Evolutionary conservation across 1,140 invertebrate species (phyloP).

Genomic region (Tetramorium simillimum): DNA sequence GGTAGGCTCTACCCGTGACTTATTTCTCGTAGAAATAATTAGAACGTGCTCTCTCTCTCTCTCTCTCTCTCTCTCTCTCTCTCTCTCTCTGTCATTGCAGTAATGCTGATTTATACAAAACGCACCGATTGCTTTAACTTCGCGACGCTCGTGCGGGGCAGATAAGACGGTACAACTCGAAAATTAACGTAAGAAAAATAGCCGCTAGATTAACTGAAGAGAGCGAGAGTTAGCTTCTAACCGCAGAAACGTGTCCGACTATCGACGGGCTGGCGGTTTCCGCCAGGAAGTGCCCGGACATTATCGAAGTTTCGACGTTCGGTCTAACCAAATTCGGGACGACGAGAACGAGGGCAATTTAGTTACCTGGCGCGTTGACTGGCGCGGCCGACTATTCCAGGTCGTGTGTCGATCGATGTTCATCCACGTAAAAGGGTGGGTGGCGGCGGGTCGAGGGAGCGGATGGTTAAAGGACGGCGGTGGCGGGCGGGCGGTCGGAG

Average conservation of each 20-base stretch:
- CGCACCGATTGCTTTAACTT: neutral
- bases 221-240: neutral
- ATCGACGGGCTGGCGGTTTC: neutral
- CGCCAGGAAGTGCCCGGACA: constrained; percentile 52
- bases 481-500: constrained; percentile 60
- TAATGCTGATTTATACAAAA: neutral
- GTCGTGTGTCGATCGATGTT: constrained; percentile 83
- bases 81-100: neutral
- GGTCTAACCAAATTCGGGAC: constrained; percentile 56
- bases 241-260: neutral
- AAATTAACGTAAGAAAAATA: neutral
- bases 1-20: neutral
- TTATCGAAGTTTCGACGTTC: constrained; percentile 62
- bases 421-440: constrained; percentile 84
- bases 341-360: constrained; percentile 71
- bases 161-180: neutral
- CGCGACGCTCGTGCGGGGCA: too few relatives aligned
- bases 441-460: constrained; percentile 74
- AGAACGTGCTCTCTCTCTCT: too few relatives aligned
- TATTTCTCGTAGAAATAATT: neutral
- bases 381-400: constrained; percentile 71
- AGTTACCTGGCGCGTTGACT: constrained; percentile 73
- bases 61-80: too few relatives aligned
- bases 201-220: neutral
- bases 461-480: constrained; percentile 75